These are phyloP conservation scores for Xestia sexstrigata DNA, from an alignment of 2,888 invertebrate species.

Conservation along the genomic window DNA sequence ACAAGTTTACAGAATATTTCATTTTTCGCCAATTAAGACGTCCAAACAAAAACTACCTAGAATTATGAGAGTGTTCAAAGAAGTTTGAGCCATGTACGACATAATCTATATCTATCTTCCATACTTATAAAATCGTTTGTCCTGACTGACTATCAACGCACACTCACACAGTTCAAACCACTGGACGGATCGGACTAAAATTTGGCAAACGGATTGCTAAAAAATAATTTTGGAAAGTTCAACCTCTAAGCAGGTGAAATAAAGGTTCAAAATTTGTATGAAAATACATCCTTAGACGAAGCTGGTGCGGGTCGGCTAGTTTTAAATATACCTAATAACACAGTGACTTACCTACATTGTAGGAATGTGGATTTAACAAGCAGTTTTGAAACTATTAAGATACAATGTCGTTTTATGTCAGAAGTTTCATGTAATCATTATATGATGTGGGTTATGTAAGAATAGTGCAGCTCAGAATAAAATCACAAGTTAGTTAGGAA, in stretches of 20 bases:
- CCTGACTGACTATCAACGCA: background rate
- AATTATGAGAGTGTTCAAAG: background rate
- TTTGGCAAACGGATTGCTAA: background rate
- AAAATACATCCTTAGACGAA: too few species aligned
- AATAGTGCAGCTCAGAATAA: background rate
- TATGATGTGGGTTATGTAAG: background rate
- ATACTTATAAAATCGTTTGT: background rate
- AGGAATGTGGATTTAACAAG: background rate
- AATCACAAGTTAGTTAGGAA: background rate
- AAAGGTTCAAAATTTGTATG: too few species aligned
- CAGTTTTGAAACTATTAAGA: background rate
- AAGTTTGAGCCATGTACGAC: background rate
- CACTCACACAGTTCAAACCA: too few species aligned
- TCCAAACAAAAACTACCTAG: background rate
- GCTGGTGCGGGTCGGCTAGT: too few species aligned
- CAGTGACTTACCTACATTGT: constrained; percentile 8
- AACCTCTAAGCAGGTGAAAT: too few species aligned
- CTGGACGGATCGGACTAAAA: background rate
- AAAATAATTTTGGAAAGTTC: too few species aligned
- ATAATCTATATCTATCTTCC: too few species aligned
- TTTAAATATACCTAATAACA: background rate
- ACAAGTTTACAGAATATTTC: too few species aligned
- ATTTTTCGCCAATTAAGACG: background rate
- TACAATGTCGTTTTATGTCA: constrained; percentile 30
- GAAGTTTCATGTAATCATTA: constrained; percentile 1